Percentiles rank a stretch among this genome's conserved stretches.
phyloP scores from a whole-genome alignment of 2,888 invertebrate species.

The Barypeithes pellucidus region DNA sequence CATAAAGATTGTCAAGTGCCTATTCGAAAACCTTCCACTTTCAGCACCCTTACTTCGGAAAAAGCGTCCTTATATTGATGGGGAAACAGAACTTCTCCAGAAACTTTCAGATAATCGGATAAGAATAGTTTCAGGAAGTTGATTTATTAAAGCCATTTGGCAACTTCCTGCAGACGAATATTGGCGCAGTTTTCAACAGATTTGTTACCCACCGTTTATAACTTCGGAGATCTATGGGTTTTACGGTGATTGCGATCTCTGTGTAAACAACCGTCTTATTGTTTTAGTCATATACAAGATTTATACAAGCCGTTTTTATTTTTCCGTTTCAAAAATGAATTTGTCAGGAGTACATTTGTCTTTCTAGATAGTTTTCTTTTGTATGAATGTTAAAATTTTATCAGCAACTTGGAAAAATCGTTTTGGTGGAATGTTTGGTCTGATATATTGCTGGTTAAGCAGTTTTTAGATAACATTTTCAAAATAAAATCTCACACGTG shows the following conservation, averaged over 20 bases:
- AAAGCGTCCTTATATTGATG: constrained; percentile 33
- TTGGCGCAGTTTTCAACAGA: constrained; percentile 52
- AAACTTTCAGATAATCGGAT: constrained; percentile 50
- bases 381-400: background rate
- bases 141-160: constrained; percentile 52
- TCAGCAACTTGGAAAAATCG: background rate
- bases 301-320: constrained; percentile 20
- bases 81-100: constrained; percentile 36
- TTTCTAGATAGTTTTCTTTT: background rate
- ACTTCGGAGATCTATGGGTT: constrained; percentile 46
- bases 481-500: too few relatives aligned
- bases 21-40: constrained; percentile 1
- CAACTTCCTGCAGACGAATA: constrained; percentile 48
- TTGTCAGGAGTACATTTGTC: constrained; percentile 1
- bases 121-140: constrained; percentile 49
- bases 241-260: constrained; percentile 45
- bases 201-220: constrained; percentile 49
- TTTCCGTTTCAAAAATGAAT: constrained; percentile 6
- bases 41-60: constrained; percentile 14
- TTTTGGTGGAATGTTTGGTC: background rate
- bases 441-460: background rate
- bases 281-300: constrained; percentile 38
- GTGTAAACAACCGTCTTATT: constrained; percentile 47
- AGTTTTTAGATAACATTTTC: too few relatives aligned
- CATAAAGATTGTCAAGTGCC: background rate